Conservation (phyloP, 2,888 invertebrate genomes). For the Chaitophorus viminalis region DNA sequence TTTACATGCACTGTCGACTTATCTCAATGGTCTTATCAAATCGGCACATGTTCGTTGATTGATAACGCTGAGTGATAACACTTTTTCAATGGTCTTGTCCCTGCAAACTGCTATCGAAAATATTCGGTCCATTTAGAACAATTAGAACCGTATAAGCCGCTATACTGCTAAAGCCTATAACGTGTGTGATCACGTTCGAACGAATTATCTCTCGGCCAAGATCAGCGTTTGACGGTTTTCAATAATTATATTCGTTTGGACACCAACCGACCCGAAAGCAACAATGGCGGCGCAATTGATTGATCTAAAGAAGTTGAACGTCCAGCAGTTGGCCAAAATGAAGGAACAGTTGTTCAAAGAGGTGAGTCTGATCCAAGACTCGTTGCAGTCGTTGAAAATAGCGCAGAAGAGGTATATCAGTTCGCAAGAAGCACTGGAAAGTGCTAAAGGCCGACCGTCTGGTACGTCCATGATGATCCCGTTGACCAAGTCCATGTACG, state of each 20-base stretch:
- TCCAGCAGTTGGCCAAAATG: conserved; percentile 49
- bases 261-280: background rate
- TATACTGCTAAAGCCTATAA: no score
- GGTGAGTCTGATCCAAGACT: conserved; percentile 87
- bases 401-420: conserved; percentile 91
- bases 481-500: conserved; percentile 97
- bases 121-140: no score
- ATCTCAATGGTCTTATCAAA: background rate
- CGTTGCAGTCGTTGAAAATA: conserved; percentile 86
- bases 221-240: background rate
- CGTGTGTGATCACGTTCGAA: background rate
- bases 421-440: conserved; percentile 85
- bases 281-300: conserved; percentile 40
- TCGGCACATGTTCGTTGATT: background rate
- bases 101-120: no score
- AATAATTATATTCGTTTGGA: background rate
- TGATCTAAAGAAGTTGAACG: conserved; percentile 46
- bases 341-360: conserved; percentile 73
- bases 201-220: background rate
- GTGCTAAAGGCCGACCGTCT: conserved; percentile 74
- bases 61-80: background rate
- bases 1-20: background rate
- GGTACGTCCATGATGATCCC: conserved; percentile 92
- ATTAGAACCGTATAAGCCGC: no score
- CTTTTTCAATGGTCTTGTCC: background rate